Percentiles rank a stretch among this genome's conserved stretches.
phyloP scores from a whole-genome alignment of 2,113 vertebrate genomes.

The Pongo abelii region DNA sequence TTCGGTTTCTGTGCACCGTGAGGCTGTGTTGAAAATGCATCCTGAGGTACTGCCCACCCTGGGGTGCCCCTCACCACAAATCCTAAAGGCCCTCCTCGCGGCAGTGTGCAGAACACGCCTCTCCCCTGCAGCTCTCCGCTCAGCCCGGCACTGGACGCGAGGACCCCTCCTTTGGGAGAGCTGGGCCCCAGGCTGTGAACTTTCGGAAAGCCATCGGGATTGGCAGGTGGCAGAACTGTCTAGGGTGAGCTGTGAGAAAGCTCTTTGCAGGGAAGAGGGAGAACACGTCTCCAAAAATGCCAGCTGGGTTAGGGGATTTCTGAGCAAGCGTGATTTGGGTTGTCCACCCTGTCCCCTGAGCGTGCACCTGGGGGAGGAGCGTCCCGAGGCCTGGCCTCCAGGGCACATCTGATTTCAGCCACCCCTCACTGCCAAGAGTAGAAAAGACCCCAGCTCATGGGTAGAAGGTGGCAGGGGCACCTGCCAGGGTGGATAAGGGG shows the following conservation, averaged over 20 bases:
- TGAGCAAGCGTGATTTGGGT: accelerated
- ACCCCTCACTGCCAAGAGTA: background rate
- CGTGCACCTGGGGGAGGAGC: accelerated
- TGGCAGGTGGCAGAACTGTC: background rate
- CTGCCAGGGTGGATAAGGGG: background rate
- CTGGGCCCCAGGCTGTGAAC: background rate
- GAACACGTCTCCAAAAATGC: background rate
- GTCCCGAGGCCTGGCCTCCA: background rate
- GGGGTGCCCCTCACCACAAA: constrained; percentile 71
- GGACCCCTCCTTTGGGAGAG: background rate
- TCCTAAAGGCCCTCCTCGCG: constrained; percentile 50
- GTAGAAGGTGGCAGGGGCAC: background rate
- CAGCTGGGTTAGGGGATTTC: background rate
- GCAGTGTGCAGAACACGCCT: background rate
- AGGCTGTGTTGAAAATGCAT: constrained; percentile 72
- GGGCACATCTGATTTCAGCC: background rate
- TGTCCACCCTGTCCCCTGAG: accelerated
- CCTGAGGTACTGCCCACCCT: constrained; percentile 66
- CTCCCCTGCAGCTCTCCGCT: background rate
- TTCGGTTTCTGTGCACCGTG: constrained; percentile 78
- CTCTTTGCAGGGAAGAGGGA: background rate
- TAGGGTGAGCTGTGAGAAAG: background rate
- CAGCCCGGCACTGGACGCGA: background rate
- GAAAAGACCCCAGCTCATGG: accelerated
- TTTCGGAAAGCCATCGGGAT: background rate